These are phyloP conservation scores for Psophia crepitans DNA, from an alignment of 2,113 vertebrate species.

Conservation along the genomic window DNA sequence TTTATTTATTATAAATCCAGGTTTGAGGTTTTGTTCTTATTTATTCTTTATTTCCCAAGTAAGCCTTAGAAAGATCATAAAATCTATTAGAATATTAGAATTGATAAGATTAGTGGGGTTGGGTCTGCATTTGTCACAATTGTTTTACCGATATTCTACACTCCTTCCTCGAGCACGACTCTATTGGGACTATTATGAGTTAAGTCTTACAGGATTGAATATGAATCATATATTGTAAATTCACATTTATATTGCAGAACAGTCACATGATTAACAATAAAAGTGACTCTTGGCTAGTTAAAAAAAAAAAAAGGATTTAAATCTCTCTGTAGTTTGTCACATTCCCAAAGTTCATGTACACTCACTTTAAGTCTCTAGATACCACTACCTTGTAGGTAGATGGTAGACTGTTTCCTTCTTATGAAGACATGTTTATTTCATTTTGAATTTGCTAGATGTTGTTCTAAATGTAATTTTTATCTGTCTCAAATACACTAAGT, in stretches of 20 bases:
- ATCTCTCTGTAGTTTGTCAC: background rate
- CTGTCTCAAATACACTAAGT: background rate
- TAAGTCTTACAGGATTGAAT: background rate
- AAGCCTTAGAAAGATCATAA: background rate
- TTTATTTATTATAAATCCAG: background rate
- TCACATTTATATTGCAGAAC: background rate
- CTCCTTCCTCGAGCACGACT: accelerated
- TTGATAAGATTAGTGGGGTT: background rate
- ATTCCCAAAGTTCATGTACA: background rate
- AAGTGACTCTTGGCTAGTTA: background rate
- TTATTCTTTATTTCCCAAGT: background rate
- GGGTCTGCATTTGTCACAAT: background rate
- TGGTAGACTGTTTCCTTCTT: background rate
- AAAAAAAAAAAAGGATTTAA: background rate
- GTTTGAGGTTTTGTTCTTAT: background rate
- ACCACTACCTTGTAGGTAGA: background rate
- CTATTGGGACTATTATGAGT: background rate
- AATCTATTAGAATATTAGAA: background rate
- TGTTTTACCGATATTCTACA: background rate
- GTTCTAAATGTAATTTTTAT: background rate
- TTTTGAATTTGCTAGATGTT: background rate
- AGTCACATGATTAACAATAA: background rate
- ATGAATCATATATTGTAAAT: background rate
- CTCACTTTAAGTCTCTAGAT: background rate
- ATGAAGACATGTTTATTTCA: background rate